These are phyloP conservation scores for Zaprionus ornatus DNA, from an alignment of 1,140 invertebrate species.

Conservation along the genomic window DNA sequence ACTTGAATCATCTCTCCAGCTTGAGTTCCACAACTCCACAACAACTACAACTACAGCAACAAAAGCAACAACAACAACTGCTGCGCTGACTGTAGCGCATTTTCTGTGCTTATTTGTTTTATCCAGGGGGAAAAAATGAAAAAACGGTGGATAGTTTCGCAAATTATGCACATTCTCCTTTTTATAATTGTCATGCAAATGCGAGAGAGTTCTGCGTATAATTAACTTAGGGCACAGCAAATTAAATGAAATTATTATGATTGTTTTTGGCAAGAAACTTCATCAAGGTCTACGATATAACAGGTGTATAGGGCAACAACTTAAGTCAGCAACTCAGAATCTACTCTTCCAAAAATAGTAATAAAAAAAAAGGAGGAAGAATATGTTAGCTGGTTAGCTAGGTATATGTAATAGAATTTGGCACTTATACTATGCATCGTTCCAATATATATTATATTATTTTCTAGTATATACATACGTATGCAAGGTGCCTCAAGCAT, in stretches of 20 bases:
- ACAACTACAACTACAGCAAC: not conserved
- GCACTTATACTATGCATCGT: no score
- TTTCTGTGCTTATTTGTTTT: conserved; percentile 34
- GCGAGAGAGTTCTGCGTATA: conserved; percentile 5
- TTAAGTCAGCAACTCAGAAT: no score
- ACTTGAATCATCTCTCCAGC: conserved; percentile 16
- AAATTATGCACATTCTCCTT: conserved; percentile 44
- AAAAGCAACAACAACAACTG: conserved; percentile 14
- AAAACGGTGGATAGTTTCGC: conserved; percentile 29
- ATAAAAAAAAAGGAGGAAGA: no score
- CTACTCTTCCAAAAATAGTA: no score
- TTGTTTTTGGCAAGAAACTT: not conserved
- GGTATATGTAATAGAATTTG: no score
- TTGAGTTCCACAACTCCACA: not conserved
- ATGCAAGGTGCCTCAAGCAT: no score
- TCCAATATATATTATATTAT: no score
- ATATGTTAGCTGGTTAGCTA: no score
- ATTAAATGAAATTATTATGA: conserved; percentile 1
- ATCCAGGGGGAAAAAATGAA: conserved; percentile 6
- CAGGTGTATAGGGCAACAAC: not conserved
- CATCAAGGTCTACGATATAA: not conserved
- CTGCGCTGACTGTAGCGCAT: conserved; percentile 8
- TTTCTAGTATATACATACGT: no score
- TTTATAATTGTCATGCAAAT: conserved; percentile 68
- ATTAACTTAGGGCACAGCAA: conserved; percentile 16